Conservation (phyloP, 2,797 vertebrate species). For the Otus scops region DNA sequence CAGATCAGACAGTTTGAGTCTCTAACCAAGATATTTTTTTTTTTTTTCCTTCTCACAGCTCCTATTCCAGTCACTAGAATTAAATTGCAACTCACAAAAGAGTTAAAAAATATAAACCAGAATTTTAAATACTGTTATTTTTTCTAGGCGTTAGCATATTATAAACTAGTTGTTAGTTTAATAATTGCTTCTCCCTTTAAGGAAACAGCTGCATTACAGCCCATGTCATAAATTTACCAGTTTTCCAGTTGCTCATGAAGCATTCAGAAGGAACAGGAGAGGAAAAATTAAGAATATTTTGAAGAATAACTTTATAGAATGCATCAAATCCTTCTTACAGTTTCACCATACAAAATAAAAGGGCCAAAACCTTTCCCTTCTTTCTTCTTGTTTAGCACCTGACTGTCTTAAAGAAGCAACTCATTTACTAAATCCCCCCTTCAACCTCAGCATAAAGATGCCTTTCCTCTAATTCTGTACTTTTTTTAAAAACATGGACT, state of each 20-base stretch:
- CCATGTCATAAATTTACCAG: background rate
- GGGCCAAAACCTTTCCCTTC: background rate
- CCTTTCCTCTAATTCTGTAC: background rate
- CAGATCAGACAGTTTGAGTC: accelerated
- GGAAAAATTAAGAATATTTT: background rate
- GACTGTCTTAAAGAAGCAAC: background rate
- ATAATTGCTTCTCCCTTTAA: background rate
- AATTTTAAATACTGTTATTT: background rate
- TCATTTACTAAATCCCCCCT: background rate
- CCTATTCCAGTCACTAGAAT: background rate
- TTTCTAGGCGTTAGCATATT: background rate
- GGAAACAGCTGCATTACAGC: background rate
- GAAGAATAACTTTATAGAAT: background rate
- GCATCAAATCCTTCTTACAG: background rate
- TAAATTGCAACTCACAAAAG: background rate
- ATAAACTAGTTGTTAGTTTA: background rate
- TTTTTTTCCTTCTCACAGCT: background rate
- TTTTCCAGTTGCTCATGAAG: background rate
- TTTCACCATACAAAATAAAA: background rate
- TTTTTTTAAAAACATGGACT: background rate
- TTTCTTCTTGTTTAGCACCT: background rate
- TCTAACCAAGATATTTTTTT: background rate
- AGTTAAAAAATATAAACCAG: background rate
- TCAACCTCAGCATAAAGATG: background rate
- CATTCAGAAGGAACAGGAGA: background rate